Conservation (phyloP, 2,797 vertebrate species). For the Sebastes steindachneri region DNA sequence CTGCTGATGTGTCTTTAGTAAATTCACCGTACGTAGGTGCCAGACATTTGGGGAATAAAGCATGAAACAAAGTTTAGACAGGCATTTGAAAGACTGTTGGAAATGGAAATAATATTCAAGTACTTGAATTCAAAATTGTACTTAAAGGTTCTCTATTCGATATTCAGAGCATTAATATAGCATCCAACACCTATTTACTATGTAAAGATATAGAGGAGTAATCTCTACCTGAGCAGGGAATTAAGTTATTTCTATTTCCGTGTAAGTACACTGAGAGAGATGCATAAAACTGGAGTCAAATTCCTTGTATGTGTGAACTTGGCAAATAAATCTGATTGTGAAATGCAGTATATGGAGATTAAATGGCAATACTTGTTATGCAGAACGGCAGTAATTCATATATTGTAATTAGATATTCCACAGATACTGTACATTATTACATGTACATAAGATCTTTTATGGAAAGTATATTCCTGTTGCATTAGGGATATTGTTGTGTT, state of each 20-base stretch:
- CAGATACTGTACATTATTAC: not conserved
- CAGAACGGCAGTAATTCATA: not conserved
- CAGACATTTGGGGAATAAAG: not conserved
- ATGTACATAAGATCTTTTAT: not conserved
- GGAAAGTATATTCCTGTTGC: not conserved
- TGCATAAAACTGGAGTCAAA: too few relatives aligned
- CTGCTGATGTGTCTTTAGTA: not conserved
- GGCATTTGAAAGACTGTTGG: not conserved
- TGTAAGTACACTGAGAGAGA: too few relatives aligned
- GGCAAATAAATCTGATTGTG: too few relatives aligned
- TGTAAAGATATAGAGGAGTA: too few relatives aligned
- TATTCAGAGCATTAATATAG: not conserved
- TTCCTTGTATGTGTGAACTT: too few relatives aligned
- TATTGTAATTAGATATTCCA: not conserved
- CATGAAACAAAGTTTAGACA: not conserved
- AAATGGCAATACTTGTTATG: not conserved
- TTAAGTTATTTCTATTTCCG: too few relatives aligned
- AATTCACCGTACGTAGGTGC: not conserved
- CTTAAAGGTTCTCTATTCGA: not conserved
- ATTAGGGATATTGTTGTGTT: not conserved
- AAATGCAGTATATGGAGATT: not conserved
- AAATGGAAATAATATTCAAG: not conserved
- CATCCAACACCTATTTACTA: not conserved
- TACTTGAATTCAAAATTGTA: too few relatives aligned
- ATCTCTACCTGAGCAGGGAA: too few relatives aligned